phyloP scores from a whole-genome alignment of 2,888 invertebrate genomes.

The Fabriciana adippe region DNA sequence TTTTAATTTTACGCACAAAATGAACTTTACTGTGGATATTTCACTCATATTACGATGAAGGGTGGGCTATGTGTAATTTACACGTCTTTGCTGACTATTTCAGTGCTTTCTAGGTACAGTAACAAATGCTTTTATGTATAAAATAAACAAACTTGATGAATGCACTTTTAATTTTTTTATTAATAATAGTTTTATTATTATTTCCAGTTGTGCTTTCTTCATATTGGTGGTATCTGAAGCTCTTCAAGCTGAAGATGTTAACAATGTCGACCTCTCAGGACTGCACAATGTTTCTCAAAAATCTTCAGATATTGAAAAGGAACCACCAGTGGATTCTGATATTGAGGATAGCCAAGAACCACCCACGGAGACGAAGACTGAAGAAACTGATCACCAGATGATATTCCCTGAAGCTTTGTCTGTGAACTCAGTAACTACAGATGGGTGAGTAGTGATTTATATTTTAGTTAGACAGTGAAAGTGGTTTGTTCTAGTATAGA shows the following conservation, averaged over 20 bases:
- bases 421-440: slow-evolving; percentile 80
- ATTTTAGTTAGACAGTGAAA: slow-evolving; percentile 19
- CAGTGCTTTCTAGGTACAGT: slow-evolving; percentile 81
- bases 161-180: slow-evolving; percentile 8
- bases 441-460: slow-evolving; percentile 70
- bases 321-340: slow-evolving; percentile 20
- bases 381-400: slow-evolving; percentile 61
- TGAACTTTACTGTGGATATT: slow-evolving; percentile 76
- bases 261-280: slow-evolving; percentile 68
- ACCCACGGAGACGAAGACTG: slow-evolving; percentile 36
- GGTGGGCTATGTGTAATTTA: slow-evolving; percentile 82
- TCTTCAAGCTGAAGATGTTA: slow-evolving; percentile 62
- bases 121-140: slow-evolving; percentile 9
- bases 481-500: slow-evolving; percentile 10
- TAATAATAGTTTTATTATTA: not conserved
- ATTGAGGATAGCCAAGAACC: slow-evolving; percentile 41
- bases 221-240: slow-evolving; percentile 83
- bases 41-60: slow-evolving; percentile 83
- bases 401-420: slow-evolving; percentile 77
- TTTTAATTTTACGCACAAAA: slow-evolving; percentile 75
- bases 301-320: slow-evolving; percentile 47
- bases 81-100: slow-evolving; percentile 83
- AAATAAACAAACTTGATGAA: not conserved
- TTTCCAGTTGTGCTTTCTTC: slow-evolving; percentile 81
- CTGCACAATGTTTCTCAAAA: slow-evolving; percentile 73